Evolutionary conservation across 2,797 vertebrate species (phyloP).

Genomic region (Platyrinchus mystaceus): DNA sequence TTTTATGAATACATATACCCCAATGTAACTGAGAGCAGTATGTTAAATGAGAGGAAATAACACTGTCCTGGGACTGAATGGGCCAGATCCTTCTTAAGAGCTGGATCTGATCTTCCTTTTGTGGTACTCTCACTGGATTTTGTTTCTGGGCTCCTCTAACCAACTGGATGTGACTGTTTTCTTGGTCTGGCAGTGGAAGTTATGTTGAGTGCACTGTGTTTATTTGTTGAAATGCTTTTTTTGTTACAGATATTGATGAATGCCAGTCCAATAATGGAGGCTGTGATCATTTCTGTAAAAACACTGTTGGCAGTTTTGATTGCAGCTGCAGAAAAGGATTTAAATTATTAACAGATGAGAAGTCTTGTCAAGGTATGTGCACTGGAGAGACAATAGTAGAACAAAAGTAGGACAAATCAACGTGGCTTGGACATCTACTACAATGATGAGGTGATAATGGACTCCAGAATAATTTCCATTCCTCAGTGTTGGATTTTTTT

Average conservation of each 20-base stretch:
- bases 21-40: neutral
- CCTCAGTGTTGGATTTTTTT: neutral
- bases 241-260: constrained; percentile 91
- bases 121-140: neutral
- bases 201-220: neutral
- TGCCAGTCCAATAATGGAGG: constrained; percentile 91
- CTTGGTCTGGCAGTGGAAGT: neutral
- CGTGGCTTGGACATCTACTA: neutral
- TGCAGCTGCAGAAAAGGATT: constrained; percentile 97
- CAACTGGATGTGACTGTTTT: neutral
- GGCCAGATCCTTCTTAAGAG: neutral
- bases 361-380: constrained; percentile 92
- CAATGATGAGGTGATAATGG: constrained; percentile 49
- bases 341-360: constrained; percentile 96
- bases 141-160: neutral
- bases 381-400: neutral
- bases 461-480: constrained; percentile 30
- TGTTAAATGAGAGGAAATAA: neutral
- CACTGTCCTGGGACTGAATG: neutral
- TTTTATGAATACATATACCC: neutral
- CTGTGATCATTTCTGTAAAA: constrained; percentile 96
- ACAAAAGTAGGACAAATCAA: constrained; percentile 31
- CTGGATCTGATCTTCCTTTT: neutral
- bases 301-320: constrained; percentile 97
- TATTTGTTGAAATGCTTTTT: constrained; percentile 27